phyloP scores from a whole-genome alignment of 2,888 invertebrate species.

The Tribolium freemani region DNA sequence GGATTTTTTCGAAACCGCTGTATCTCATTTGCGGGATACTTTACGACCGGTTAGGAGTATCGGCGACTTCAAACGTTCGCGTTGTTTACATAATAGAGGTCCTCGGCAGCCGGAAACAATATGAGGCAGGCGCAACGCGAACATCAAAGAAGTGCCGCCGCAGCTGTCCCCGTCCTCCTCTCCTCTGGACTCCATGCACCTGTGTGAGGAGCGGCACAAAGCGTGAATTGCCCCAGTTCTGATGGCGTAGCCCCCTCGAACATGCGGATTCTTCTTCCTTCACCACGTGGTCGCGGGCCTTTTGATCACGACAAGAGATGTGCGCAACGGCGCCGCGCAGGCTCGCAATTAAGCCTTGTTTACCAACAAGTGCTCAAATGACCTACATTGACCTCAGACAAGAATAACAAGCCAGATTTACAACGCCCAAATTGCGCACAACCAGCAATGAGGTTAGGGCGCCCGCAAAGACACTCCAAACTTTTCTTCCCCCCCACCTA shows the following conservation, averaged over 20 bases:
- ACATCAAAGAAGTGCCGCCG: slow-evolving; percentile 67
- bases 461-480: no score
- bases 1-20: slow-evolving; percentile 27
- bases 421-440: not conserved
- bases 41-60: slow-evolving; percentile 64
- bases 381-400: slow-evolving; percentile 55
- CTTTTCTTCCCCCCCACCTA: no score
- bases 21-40: slow-evolving; percentile 65
- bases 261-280: slow-evolving; percentile 34
- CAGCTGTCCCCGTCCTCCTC: slow-evolving; percentile 51
- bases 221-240: slow-evolving; percentile 61
- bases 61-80: slow-evolving; percentile 76
- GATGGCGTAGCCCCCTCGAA: slow-evolving; percentile 46
- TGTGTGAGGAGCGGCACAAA: slow-evolving; percentile 52
- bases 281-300: slow-evolving; percentile 60
- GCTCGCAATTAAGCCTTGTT: slow-evolving; percentile 57
- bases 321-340: slow-evolving; percentile 58
- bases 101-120: slow-evolving; percentile 73
- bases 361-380: slow-evolving; percentile 56
- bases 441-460: no score
- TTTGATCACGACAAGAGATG: slow-evolving; percentile 55
- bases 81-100: slow-evolving; percentile 81
- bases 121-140: slow-evolving; percentile 66
- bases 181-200: slow-evolving; percentile 45
- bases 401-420: not conserved